Evolutionary conservation across 2,797 vertebrate species (phyloP), one percentile per base, ranked within the genome.

Genomic region (Cryptoprocta ferox): DNA sequence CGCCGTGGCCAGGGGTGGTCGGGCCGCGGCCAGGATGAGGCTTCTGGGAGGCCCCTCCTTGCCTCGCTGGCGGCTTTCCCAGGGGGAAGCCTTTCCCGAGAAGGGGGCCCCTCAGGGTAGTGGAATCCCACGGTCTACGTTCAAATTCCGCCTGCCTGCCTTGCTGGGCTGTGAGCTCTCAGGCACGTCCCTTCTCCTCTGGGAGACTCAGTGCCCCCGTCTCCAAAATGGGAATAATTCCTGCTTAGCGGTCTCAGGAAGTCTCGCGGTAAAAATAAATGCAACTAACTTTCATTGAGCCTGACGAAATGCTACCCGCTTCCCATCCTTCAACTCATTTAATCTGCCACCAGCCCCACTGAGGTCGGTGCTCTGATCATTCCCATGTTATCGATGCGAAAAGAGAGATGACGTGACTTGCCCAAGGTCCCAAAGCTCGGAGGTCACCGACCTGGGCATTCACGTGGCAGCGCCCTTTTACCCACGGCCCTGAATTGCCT

Each of bases 1-100:
- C 0, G 0, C 39, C 0, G 18, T 0, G 16, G 50, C 79, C 13
- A 2, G 63, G 78, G 30, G 66, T 16, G 76, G 45, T 18, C 83
- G 35, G 80, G 89, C 35, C 12, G 0, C 11, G 32, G 73, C 39
- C 16, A 8, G 76, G 2, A 24, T 1, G 53, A 32, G 79, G 37
- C 71, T 4, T 1, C 4, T 0, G 32, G 42, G 32, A 26, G 45
- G 63, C 32, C 42, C 26, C 12, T 75, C 10, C 37, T 18, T 8
- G 65, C 71, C 70, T 30, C 39, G 78, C 53, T 1, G 9, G 73
- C 1, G 0, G 11, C 56, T 19, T 50, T 85, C 70, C 86, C 42
- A 5, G 5, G 8, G 76, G 73, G 39, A 75, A 45, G 42, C 28
- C 39, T 90, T 82, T 18, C 21, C 81, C 26, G 3, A 70, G 63